Evolutionary conservation across 1,140 invertebrate genomes (phyloP).

Genomic region (Helicoverpa zea): DNA sequence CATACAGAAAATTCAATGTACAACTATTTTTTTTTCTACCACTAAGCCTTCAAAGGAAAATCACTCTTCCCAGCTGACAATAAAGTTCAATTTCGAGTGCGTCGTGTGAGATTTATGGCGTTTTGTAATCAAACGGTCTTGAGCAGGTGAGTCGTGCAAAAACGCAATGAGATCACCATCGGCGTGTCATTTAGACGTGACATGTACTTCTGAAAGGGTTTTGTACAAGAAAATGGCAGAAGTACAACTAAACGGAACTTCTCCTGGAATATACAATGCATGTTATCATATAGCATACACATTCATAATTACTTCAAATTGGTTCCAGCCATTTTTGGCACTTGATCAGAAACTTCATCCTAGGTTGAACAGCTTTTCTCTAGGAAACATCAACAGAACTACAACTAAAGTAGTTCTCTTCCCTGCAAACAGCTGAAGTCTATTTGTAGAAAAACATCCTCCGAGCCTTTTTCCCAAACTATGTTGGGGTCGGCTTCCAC

Average conservation of each 20-base stretch:
- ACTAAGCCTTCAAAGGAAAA: background rate
- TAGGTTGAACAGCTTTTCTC: no score
- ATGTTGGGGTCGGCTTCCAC: no score
- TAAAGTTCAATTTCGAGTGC: constrained; percentile 10
- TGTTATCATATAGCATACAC: no score
- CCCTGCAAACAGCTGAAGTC: no score
- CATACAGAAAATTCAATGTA: constrained; percentile 47
- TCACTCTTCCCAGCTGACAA: background rate
- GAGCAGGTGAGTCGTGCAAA: constrained; percentile 69
- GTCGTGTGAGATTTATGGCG: constrained; percentile 29
- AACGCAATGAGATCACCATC: constrained; percentile 75
- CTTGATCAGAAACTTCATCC: no score
- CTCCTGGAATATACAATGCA: no score
- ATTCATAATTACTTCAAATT: no score
- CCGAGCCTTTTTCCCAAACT: no score
- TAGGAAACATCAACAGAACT: no score
- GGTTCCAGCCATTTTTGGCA: no score
- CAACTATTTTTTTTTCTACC: constrained; percentile 14
- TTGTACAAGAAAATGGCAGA: background rate
- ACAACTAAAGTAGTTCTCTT: no score
- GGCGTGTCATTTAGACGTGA: constrained; percentile 65
- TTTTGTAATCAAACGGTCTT: constrained; percentile 31
- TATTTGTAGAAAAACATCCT: no score
- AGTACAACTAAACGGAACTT: background rate
- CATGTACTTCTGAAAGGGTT: constrained; percentile 49